These are phyloP conservation scores for Sebastes glaucus DNA, from an alignment of 2,797 vertebrate genomes.

Conservation along the genomic window DNA sequence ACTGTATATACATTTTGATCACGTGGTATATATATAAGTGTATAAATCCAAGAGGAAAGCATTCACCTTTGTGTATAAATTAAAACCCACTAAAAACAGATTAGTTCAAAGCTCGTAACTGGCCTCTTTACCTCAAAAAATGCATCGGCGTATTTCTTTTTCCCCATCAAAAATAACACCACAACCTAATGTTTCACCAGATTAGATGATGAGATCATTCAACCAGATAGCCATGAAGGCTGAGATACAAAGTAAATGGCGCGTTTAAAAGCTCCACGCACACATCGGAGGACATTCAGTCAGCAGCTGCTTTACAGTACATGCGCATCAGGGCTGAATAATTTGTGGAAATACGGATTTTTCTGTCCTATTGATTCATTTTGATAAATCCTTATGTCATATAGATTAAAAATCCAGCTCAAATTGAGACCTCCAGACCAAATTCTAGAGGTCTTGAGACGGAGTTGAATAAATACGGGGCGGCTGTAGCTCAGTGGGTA, in stretches of 20 bases:
- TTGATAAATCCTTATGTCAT: not conserved
- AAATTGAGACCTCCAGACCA: not conserved
- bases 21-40: not conserved
- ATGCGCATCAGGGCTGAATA: not conserved
- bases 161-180: not conserved
- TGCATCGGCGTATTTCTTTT: slow-evolving; percentile 17
- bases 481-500: too few relatives aligned
- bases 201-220: not conserved
- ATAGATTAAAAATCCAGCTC: not conserved
- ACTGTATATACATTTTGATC: slow-evolving; percentile 16
- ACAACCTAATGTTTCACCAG: not conserved
- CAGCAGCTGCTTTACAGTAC: not conserved
- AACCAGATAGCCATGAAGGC: not conserved
- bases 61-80: not conserved
- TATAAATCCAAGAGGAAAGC: not conserved
- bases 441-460: fast-evolving
- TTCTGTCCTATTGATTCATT: not conserved
- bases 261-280: not conserved
- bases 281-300: not conserved
- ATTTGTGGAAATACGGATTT: not conserved
- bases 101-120: not conserved
- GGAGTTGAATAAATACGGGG: slow-evolving; percentile 4
- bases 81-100: not conserved
- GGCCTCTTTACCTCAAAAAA: not conserved
- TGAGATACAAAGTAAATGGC: not conserved